These are phyloP conservation scores for Peromyscus aztecus DNA, from an alignment of 2,797 vertebrate species.

Conservation along the genomic window DNA sequence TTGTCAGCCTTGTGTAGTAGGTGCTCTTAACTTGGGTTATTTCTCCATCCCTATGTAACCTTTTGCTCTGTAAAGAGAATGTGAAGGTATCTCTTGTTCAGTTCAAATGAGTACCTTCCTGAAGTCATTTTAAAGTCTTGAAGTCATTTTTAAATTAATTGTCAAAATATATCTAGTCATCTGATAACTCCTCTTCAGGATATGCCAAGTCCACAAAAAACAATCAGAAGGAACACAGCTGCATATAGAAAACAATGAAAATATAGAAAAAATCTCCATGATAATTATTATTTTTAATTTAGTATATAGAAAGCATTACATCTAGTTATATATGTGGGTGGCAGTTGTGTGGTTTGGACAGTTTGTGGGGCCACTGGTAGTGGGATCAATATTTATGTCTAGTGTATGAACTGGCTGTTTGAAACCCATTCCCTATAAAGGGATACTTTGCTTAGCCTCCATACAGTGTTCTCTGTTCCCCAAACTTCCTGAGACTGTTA, in stretches of 20 bases:
- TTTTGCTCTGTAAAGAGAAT: not conserved
- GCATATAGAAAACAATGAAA: not conserved
- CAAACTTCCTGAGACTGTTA: not conserved
- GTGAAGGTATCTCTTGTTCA: not conserved
- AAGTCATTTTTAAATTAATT: not conserved
- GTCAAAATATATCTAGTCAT: not conserved
- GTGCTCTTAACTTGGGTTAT: not conserved
- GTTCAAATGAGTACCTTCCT: not conserved
- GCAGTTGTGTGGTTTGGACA: too few relatives aligned
- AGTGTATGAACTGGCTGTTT: too few relatives aligned
- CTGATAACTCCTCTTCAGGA: not conserved
- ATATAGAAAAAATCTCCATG: not conserved
- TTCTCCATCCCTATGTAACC: not conserved
- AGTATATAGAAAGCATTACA: not conserved
- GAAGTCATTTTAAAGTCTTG: not conserved
- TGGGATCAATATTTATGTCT: too few relatives aligned
- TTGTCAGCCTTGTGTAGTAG: not conserved
- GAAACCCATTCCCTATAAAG: too few relatives aligned
- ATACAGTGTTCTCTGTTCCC: not conserved
- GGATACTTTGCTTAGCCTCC: too few relatives aligned
- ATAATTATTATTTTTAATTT: not conserved
- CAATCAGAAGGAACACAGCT: accelerated
- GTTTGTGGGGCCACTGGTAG: too few relatives aligned
- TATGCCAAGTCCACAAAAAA: not conserved
- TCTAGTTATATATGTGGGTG: not conserved